Evolutionary conservation across 2,113 vertebrate species (phyloP).

Genomic region (Deroptyus accipitrinus): DNA sequence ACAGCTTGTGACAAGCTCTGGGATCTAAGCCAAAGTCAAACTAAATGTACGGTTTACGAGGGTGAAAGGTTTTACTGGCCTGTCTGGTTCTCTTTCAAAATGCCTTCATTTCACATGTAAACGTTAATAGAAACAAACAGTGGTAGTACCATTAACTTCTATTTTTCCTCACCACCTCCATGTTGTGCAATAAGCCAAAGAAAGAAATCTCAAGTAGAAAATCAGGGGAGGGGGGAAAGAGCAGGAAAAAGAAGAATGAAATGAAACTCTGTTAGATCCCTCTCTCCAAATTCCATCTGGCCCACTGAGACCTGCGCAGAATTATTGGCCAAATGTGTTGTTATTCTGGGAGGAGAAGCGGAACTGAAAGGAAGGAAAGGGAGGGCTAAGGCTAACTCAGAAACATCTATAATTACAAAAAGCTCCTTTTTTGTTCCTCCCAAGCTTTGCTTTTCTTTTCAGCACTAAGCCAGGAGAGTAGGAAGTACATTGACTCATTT

Average conservation of each 20-base stretch:
- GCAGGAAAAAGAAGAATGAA: neutral
- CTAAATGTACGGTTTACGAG: slow-evolving; percentile 57
- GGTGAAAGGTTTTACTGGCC: slow-evolving; percentile 66
- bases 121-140: slow-evolving; percentile 56
- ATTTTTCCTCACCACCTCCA: slow-evolving; percentile 34
- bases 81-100: slow-evolving; percentile 63
- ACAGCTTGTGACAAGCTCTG: slow-evolving; percentile 66
- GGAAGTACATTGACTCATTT: neutral
- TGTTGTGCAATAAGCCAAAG: neutral
- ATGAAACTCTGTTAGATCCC: neutral
- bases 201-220: slow-evolving; percentile 14
- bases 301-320: slow-evolving; percentile 20
- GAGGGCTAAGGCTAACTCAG: neutral
- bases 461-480: neutral
- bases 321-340: slow-evolving; percentile 45
- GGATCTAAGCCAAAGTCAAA: slow-evolving; percentile 63
- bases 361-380: slow-evolving; percentile 55
- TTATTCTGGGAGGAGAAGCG: slow-evolving; percentile 45
- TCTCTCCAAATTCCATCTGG: slow-evolving; percentile 20
- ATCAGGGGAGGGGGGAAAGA: neutral
- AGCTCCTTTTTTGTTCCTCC: neutral
- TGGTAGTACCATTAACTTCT: slow-evolving; percentile 59
- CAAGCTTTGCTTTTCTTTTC: neutral
- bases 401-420: slow-evolving; percentile 39
- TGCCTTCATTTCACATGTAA: slow-evolving; percentile 56